Evolutionary conservation across 1,140 invertebrate species (phyloP), one percentile per base, ranked within the genome.

Genomic region (Drosophila kanapiae): DNA sequence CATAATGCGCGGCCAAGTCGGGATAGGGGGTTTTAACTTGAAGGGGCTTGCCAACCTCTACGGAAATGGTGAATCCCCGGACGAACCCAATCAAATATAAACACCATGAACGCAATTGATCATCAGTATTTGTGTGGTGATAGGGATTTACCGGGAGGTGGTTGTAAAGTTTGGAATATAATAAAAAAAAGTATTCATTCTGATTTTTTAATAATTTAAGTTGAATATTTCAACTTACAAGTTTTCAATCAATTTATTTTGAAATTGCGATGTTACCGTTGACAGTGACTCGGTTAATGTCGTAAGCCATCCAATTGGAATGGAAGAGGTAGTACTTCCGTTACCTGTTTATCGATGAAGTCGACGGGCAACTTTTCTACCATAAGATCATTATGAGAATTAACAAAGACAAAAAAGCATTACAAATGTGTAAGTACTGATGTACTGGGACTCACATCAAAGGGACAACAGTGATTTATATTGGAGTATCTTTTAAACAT

Each of bases 1-100:
- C 64, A 78, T 78, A 78, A 82, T 63, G 82, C 11, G 11, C 3
- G 29, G 37, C n/a, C 31, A 62, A 70, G 2, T 33, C 48, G 51
- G 47, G 40, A 67, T 65, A 14, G 33, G 16, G 29, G 29, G 54
- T 14, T 40, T 33, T 38, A 9, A 3, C 14, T 37, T 23, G 4
- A 47, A 14, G 45, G 31, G 14, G 10, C 23, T 23, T 48, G 23
- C 33, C 8, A 14, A 18, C 6, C 7, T 14, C 29, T 2, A 7
- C 23, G 35, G 43, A 18, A 43, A 40, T 33, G 65, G 62, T 65
- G 60, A 77, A 57, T 77, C 35, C 49, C 56, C 74, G 2, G 8
- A n/a, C 9, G 9, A 9, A 31, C 13, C 14, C 23, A 7, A 48
- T 31, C 31, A 58, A 37, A 38, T 54, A 54, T 54, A 33, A 37